These are phyloP conservation scores for Sebastes vulpes DNA, from an alignment of 2,797 vertebrate species.

Conservation along the genomic window DNA sequence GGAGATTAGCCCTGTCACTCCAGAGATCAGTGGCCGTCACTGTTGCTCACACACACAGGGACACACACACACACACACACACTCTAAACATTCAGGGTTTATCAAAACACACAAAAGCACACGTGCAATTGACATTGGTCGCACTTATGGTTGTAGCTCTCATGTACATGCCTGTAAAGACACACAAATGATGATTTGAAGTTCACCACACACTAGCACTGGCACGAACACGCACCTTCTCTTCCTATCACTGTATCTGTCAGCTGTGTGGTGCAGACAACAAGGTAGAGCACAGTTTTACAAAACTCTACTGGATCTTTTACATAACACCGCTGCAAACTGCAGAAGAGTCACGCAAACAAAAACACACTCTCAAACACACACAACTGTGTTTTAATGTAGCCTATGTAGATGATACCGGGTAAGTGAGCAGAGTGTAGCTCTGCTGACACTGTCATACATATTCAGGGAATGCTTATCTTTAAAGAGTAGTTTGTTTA, in stretches of 20 bases:
- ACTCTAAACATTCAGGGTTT: background rate
- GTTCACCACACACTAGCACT: background rate
- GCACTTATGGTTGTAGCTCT: background rate
- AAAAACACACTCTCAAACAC: background rate
- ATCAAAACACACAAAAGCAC: background rate
- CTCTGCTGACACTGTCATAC: conserved; percentile 11
- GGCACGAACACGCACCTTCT: conserved; percentile 9
- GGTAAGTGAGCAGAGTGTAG: background rate
- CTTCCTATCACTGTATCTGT: conserved; percentile 43
- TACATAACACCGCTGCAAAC: conserved; percentile 57
- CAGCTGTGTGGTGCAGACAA: conserved; percentile 34
- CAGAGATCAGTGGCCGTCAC: conserved; percentile 82
- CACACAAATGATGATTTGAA: background rate
- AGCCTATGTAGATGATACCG: background rate
- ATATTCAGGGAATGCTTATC: conserved; percentile 8
- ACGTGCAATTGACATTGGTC: background rate
- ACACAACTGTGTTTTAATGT: background rate
- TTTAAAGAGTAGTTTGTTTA: background rate
- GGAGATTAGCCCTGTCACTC: conserved; percentile 87
- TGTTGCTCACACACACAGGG: conserved; percentile 43
- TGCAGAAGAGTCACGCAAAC: conserved; percentile 6
- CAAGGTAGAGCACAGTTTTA: conserved; percentile 43
- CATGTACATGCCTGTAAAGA: background rate
- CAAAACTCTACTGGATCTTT: conserved; percentile 42
- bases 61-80: background rate